Conservation (phyloP, 1,140 invertebrate genomes). For the Aphis craccivora region DNA sequence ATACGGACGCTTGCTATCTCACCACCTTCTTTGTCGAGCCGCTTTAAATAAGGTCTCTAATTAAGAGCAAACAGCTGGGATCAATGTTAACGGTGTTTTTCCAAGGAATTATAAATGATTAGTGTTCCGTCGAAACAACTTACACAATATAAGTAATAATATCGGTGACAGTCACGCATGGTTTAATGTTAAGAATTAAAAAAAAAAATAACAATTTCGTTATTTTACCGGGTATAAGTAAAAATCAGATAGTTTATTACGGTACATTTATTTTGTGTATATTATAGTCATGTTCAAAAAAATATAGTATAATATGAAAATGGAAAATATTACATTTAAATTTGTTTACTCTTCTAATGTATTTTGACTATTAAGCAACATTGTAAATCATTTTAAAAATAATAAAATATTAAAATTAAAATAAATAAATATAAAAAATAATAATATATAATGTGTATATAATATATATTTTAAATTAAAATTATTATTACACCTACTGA, state of each 20-base stretch:
- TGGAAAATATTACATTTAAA: neutral
- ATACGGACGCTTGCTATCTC: neutral
- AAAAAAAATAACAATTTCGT: neutral
- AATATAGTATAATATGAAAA: neutral
- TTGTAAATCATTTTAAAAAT: too few relatives aligned
- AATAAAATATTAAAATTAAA: too few relatives aligned
- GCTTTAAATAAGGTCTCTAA: neutral
- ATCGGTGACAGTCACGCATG: neutral
- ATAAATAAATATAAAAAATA: too few relatives aligned
- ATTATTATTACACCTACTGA: too few relatives aligned
- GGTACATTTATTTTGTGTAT: neutral
- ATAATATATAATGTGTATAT: too few relatives aligned
- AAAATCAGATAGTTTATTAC: neutral
- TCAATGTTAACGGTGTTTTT: constrained; percentile 1
- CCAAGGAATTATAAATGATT: neutral
- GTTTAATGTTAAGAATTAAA: neutral
- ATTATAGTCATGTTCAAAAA: neutral
- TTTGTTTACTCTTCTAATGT: too few relatives aligned
- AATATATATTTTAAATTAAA: too few relatives aligned
- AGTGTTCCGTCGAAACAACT: neutral
- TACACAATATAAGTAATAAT: neutral
- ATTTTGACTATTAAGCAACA: too few relatives aligned
- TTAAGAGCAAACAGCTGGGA: neutral
- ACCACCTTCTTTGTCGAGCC: neutral
- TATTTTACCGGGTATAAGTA: neutral